These are phyloP conservation scores for Chunga burmeisteri DNA, from an alignment of 2,113 vertebrate species.

Conservation along the genomic window DNA sequence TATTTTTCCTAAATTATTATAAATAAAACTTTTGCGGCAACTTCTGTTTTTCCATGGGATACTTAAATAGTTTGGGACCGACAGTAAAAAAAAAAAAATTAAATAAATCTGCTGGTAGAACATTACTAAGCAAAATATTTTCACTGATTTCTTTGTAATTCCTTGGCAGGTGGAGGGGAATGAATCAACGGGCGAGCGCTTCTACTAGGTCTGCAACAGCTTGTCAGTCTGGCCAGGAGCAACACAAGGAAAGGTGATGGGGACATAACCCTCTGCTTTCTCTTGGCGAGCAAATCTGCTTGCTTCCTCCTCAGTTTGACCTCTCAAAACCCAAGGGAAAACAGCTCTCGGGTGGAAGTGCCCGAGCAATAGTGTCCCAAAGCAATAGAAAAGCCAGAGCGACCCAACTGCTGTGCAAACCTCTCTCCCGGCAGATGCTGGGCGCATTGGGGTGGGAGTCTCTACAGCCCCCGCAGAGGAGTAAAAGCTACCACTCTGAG, in stretches of 20 bases:
- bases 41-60: not conserved
- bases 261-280: not conserved
- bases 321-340: not conserved
- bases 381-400: not conserved
- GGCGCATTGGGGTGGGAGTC: not conserved
- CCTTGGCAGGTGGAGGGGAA: not conserved
- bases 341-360: not conserved
- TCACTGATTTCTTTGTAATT: not conserved
- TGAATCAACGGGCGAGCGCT: rapidly evolving
- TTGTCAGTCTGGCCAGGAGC: not conserved
- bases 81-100: not conserved
- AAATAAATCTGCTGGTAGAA: not conserved
- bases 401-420: not conserved
- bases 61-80: not conserved
- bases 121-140: not conserved
- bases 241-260: not conserved
- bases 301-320: not conserved
- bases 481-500: not conserved
- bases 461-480: not conserved
- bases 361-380: not conserved
- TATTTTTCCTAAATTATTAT: constrained; percentile 1
- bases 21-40: not conserved
- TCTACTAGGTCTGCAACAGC: not conserved
- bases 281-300: not conserved
- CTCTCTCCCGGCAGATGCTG: not conserved